phyloP scores from a whole-genome alignment of 2,888 invertebrate genomes.

The Oscheius onirici region DNA sequence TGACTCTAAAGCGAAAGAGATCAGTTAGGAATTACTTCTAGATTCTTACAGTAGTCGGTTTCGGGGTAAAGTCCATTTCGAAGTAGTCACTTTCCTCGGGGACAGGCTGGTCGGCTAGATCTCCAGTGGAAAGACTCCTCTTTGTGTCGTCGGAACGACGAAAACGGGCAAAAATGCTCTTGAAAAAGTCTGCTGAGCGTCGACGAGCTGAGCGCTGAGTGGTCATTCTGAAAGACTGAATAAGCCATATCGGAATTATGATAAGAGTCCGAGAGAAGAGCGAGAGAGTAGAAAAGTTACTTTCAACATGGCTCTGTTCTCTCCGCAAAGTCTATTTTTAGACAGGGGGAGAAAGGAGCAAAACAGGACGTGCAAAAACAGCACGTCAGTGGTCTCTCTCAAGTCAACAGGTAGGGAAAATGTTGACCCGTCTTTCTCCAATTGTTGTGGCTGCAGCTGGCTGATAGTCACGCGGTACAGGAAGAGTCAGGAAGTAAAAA shows the following conservation, averaged over 20 bases:
- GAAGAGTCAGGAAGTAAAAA: neutral
- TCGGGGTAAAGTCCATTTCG: conserved; percentile 40
- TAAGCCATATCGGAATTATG: neutral
- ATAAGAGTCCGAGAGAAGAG: conserved; percentile 1
- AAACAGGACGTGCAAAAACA: neutral
- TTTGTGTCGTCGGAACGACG: conserved; percentile 15
- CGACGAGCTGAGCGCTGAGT: conserved; percentile 18
- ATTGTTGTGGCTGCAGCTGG: neutral
- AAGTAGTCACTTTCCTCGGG: conserved; percentile 36
- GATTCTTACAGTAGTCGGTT: conserved; percentile 35
- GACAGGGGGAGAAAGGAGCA: neutral
- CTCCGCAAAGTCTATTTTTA: neutral
- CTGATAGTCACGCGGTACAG: conserved; percentile 2
- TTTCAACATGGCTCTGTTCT: neutral
- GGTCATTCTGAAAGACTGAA: conserved; percentile 19
- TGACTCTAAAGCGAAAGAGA: conserved; percentile 4
- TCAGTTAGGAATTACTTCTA: neutral
- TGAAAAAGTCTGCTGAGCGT: conserved; percentile 25
- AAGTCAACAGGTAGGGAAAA: neutral
- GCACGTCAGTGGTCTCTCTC: conserved; percentile 12
- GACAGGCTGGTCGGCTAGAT: conserved; percentile 32
- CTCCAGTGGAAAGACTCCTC: conserved; percentile 48
- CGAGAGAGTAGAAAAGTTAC: neutral
- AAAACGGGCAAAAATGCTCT: conserved; percentile 23
- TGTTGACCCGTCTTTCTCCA: conserved; percentile 3